phyloP scores from a whole-genome alignment of 1,140 invertebrate genomes.

The Drosophila auraria region DNA sequence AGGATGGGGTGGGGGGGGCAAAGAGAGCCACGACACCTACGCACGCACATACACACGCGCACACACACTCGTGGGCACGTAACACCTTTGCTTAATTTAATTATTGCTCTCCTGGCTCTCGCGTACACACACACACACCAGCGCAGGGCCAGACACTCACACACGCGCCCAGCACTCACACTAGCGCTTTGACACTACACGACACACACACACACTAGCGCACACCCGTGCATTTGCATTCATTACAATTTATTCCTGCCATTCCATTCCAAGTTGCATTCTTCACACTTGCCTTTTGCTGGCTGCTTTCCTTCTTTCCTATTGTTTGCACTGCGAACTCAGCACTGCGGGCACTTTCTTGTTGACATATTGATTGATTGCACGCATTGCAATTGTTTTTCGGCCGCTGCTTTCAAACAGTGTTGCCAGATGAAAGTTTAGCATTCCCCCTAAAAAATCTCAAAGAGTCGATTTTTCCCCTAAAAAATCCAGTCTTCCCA shows the following conservation, averaged over 20 bases:
- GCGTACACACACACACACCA: conserved; percentile 58
- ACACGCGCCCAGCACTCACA: conserved; percentile 21
- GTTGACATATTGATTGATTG: conserved; percentile 25
- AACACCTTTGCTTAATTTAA: conserved; percentile 78
- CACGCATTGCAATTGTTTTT: conserved; percentile 25
- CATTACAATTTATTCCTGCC: conserved; percentile 41
- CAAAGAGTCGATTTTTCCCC: too few species aligned
- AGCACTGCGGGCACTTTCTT: conserved; percentile 23
- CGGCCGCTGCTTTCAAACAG: conserved; percentile 7
- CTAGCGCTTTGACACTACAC: conserved; percentile 13
- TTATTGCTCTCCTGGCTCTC: conserved; percentile 73
- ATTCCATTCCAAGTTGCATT: conserved; percentile 21
- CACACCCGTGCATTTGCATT: conserved; percentile 51
- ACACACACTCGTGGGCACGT: conserved; percentile 53
- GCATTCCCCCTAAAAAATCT: too few species aligned
- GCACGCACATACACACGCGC: conserved; percentile 39
- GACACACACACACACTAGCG: conserved; percentile 20
- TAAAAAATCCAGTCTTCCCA: too few species aligned
- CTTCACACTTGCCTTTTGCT: conserved; percentile 30
- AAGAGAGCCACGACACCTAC: conserved; percentile 47
- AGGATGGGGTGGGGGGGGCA: background rate
- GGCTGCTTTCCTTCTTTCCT: conserved; percentile 28
- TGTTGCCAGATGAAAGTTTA: too few species aligned
- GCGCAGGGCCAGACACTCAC: conserved; percentile 46
- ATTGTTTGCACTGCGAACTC: conserved; percentile 30